Base-by-base conservation (phyloP, 35 echinoderm and acorn worm species). In the Eucidaris tribuloides region DNA sequence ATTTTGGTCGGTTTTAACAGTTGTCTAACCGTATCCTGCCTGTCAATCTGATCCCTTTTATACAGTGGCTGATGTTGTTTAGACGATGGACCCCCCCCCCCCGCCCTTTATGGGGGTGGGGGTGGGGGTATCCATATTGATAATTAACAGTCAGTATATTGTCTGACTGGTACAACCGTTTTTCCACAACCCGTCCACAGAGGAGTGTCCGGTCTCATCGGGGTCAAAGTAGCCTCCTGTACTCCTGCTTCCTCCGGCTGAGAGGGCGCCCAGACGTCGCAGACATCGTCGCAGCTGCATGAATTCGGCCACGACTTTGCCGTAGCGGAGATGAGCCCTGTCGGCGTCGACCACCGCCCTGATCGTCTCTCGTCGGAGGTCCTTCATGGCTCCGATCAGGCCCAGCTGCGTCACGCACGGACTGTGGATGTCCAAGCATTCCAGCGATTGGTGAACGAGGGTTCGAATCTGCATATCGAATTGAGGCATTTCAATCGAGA, bases 311-410 rank as follows among this genome's bases (percentile, higher is more conserved):
- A 44, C 28, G 24, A 74, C 68, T 36, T 74, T 74, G 35, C n/a
- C 34, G 40, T 42, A 74, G 35, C 68, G 68, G 20, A 74, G 68
- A 44, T 74, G 33, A 44, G 68, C 68, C 14, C 68, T 33, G 68
- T 74, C 68, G 2, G 68, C 68, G 41, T 74, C 68, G 36, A 74
- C 68, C 1, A 74, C 68, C 14, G 68, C 68, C 22, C 68, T 33
- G 2, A 74, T 40, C 22, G 68, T 74, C 17, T 74, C 68, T 4
- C 41, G 68, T 74, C 68, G 36, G 2, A 74, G n/a, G n/a, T 74
- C 68, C 41, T 74, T 74, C 11, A 74, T 74, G 0, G 68, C 44
- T 7, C 34, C 68, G 68, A 74, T 44, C 18, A 74, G n/a, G 17
- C 68, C 68, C 11, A 74, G 68, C 35, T 74, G 33, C 35, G 35